Base-by-base conservation (phyloP, 1,140 invertebrate species). In the Pristionchus pacificus region DNA sequence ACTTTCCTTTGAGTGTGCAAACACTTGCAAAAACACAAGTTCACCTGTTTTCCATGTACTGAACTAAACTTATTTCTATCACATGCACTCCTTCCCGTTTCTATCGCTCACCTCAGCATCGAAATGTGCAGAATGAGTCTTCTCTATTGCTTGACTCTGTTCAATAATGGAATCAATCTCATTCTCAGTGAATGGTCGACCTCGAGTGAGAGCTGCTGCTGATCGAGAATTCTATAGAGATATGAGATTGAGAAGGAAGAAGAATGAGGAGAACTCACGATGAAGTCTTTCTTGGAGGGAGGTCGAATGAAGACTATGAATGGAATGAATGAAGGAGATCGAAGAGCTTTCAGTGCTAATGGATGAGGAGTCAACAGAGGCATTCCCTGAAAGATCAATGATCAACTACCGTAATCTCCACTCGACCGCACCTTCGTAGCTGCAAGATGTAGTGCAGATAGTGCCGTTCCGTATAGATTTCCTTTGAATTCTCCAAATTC, bases 301-400 rank as follows among this genome's bases (percentile, higher is more conserved):
- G 95, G 92, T 81, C 92, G 92, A 27, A 98, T 89, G 84, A 94
- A 97, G 75, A 98, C 89, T 31, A 98, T 90, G 85, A 93, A 96
- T 33, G 95, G 95, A 85, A 95, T 96, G 74, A 97, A 87, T 78
- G 93, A 91, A 19, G 92, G 89, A 24, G 90, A 92, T 74, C 93
- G 88, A 60, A 98, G 84, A 87, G 93, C 91, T 86, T 95, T 94
- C 55, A 98, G 86, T 3, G 94, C 93, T 88, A 97, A 88, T 84
- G 94, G 94, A 85, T 98, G 93, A 14, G 95, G 93, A 85, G 91
- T 96, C 28, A 98, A 86, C n/a, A 98, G 89, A 82, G 93, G 95
- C 14, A 95, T 91, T 80, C 91, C 89, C 76, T 92, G 92, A n/a
- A 55, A 90, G 89, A 84, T 92, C 91, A 24, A 97, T 89, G 61